These are phyloP conservation scores for Tyria jacobaeae DNA, from an alignment of 2,888 invertebrate genomes.

Conservation along the genomic window DNA sequence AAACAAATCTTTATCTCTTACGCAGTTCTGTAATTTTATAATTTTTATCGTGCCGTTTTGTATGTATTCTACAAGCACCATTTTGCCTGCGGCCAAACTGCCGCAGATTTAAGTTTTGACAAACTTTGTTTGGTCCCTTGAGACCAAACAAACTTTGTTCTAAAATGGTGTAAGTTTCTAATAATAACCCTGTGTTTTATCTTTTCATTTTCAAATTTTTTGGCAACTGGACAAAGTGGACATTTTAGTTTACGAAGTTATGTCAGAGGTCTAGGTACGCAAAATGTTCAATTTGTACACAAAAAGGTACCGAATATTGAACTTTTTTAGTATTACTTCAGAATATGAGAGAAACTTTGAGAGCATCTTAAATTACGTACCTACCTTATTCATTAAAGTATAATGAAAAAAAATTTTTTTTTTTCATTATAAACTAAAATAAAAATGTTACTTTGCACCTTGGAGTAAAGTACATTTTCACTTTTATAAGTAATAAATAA, in stretches of 20 bases:
- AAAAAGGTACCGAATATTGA: slow-evolving; percentile 18
- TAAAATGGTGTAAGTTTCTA: neutral
- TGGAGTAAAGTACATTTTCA: neutral
- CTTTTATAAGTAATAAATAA: neutral
- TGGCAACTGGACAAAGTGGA: neutral
- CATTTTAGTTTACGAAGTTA: neutral
- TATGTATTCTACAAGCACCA: slow-evolving; percentile 1
- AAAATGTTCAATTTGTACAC: neutral
- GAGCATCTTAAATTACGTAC: slow-evolving; percentile 21
- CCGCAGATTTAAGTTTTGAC: slow-evolving; percentile 10
- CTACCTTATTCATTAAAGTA: slow-evolving; percentile 1
- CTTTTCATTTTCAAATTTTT: slow-evolving; percentile 1
- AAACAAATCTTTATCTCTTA: neutral
- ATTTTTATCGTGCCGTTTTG: neutral
- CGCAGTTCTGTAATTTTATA: neutral
- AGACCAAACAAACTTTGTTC: slow-evolving; percentile 11
- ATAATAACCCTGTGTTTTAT: neutral
- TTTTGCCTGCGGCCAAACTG: slow-evolving; percentile 1
- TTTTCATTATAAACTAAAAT: too few species aligned
- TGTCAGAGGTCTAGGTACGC: neutral
- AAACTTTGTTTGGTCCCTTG: slow-evolving; percentile 12
- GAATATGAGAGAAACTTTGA: slow-evolving; percentile 27
- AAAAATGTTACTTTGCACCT: too few species aligned
- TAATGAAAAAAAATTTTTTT: neutral
- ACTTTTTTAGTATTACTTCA: slow-evolving; percentile 28